phyloP scores from a whole-genome alignment of 2,113 vertebrate genomes.

The Chrysochloris asiatica region DNA sequence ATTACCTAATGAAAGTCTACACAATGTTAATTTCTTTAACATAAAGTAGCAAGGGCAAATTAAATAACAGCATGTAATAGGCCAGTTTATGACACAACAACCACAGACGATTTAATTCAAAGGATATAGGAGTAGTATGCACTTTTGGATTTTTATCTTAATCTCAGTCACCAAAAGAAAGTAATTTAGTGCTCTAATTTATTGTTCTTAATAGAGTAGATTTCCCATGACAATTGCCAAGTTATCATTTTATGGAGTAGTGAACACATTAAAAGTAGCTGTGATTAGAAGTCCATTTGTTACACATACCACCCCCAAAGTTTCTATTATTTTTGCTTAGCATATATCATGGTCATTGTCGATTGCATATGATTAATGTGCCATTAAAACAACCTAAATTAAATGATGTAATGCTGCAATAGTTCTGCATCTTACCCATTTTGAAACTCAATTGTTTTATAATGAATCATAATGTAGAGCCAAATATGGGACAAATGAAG shows the following conservation, averaged over 20 bases:
- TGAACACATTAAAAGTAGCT: neutral
- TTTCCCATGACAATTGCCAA: constrained; percentile 1
- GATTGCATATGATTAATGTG: constrained; percentile 18
- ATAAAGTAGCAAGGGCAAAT: neutral
- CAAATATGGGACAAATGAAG: constrained; percentile 47
- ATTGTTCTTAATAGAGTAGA: neutral
- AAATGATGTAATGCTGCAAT: constrained; percentile 38
- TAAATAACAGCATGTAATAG: neutral
- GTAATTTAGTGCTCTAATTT: constrained; percentile 48
- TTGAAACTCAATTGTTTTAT: constrained; percentile 57
- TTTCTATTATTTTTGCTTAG: constrained; percentile 29
- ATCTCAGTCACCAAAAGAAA: constrained; percentile 20
- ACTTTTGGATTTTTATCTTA: constrained; percentile 28
- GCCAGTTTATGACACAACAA: constrained; percentile 45
- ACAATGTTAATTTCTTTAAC: neutral
- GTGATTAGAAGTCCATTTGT: neutral
- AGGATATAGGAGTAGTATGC: neutral
- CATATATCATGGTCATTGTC: neutral
- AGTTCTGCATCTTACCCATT: constrained; percentile 31
- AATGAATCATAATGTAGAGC: constrained; percentile 46
- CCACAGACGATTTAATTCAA: constrained; percentile 35
- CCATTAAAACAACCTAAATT: constrained; percentile 11
- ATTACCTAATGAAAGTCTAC: constrained; percentile 20
- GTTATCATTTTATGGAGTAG: neutral
- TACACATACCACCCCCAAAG: neutral